Evolutionary conservation across 2,113 vertebrate genomes (phyloP), one percentile per base, ranked within the genome.

Genomic region (Sigmodon hispidus): DNA sequence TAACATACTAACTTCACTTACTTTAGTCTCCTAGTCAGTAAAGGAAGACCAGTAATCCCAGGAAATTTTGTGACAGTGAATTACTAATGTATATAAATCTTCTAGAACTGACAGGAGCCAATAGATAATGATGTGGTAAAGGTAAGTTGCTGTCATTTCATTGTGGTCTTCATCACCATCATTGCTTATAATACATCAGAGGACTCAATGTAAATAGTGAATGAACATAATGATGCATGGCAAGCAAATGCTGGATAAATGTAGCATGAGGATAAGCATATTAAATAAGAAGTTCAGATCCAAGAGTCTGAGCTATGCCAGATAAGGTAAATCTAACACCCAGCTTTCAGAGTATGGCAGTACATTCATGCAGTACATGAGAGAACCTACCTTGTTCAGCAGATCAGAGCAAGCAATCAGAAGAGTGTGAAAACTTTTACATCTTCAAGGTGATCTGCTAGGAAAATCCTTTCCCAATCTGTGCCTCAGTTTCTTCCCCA

Each of bases 21-120:
- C 16, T 79, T 89, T 36, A 55, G 83, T 81, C 67, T 94, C 61
- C 73, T 89, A 80, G n/a, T 6, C 87, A 70, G 36, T 52, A 83
- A 50, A 89, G n/a, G n/a, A 89, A 5, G 34, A 65, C 61, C 24
- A 9, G 11, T 76, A 57, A 72, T 87, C 67, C 29, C 22, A 65
- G 72, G 26, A 40, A 45, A 83, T 29, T 65, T 29, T 31, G 17
- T 87, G 67, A 76, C 36, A 48, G 29, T n/a, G 36, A 92, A 87
- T 87, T 52, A 50, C 31, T 45, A 31, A 4, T 24, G 48, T 31
- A n/a, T 55, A 9, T 40, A 48, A 63, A 63, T 86, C 65, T 73
- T 24, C n/a, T 31, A 59, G n/a, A 89, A 92, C 12, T 34, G 59
- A 63, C 36, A 26, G 34, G 8, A 21, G 4, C 22, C 15, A 7